Base-by-base conservation (phyloP, 2,113 vertebrate species). In the Stegastes partitus region DNA sequence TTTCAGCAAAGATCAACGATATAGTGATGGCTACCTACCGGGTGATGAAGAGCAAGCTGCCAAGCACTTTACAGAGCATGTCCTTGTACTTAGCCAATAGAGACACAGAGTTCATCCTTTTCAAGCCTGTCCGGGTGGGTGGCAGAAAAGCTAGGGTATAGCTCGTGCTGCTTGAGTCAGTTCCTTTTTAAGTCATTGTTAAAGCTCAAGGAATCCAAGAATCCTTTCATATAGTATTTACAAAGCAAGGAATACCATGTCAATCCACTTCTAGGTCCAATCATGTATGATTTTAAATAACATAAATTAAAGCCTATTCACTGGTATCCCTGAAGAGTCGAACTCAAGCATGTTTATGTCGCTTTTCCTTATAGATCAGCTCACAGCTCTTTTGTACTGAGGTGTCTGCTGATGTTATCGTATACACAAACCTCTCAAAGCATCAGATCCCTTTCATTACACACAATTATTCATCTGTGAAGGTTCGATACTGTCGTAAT, bases 21-120 rank as follows among this genome's bases (percentile, higher is more conserved):
- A 88, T 99, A 56, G 95, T 97, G 90, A 95, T 95, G 91, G 92
- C 95, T 83, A 95, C 96, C 53, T 99, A 98, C 51, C 96, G 96
- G 71, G 96, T 95, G 73, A 95, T 99, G 92, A 99, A 99, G 94
- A 96, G 93, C 78, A 98, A 98, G 91, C 94, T 99, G 83, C 98
- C 98, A 0, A 83, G 85, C 81, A 99, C 96, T 0, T 90, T 98
- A 86, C 96, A 97, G 89, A 99, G 98, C 92, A 97, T 99, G 97
- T 97, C 97, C 0, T 89, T 99, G 75, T 99, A 99, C 87, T 90
- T 99, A 45, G 96, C 97, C 91, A 99, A 99, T 84, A 98, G 95
- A 93, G 98, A 99, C 44, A 99, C 98, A 0, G 98, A 99, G 89
- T 96, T 98, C 93, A 98, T 99, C 91, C 93, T 99, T 78, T 99